Percentiles rank a stretch among this genome's conserved stretches.
These are phyloP conservation scores for Arnoldichthys spilopterus DNA, from an alignment of 2,797 vertebrate species.

Conservation along the genomic window DNA sequence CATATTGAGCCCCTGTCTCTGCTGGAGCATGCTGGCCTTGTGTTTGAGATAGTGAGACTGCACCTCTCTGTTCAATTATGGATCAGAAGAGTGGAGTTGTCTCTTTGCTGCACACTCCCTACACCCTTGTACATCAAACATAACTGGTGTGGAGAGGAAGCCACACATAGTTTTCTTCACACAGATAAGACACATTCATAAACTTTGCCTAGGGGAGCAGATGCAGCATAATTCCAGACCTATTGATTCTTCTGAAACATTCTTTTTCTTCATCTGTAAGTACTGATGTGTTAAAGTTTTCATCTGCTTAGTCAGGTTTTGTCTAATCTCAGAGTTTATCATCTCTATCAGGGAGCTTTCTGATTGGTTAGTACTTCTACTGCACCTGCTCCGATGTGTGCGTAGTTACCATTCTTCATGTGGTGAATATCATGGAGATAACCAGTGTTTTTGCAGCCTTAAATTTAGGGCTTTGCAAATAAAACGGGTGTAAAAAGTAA, in stretches of 20 bases:
- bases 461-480: no score
- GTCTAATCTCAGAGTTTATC: neutral
- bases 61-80: slow-evolving; percentile 47
- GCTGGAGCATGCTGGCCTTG: neutral
- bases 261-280: neutral
- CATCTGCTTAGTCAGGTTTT: slow-evolving; percentile 2
- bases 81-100: slow-evolving; percentile 42
- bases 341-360: neutral
- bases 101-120: neutral
- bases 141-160: neutral
- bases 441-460: no score
- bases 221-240: neutral
- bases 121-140: slow-evolving; percentile 31
- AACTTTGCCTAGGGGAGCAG: neutral
- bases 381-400: no score
- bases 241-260: neutral
- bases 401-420: no score
- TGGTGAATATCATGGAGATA: no score
- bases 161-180: neutral
- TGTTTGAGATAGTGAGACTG: slow-evolving; percentile 14
- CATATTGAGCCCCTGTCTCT: neutral
- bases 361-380: no score
- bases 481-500: no score
- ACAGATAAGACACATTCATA: neutral
- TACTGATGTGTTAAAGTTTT: neutral